phyloP scores from a whole-genome alignment of 30 jellyfish, hydroid and myxozoan species.

The Pelagia noctiluca region DNA sequence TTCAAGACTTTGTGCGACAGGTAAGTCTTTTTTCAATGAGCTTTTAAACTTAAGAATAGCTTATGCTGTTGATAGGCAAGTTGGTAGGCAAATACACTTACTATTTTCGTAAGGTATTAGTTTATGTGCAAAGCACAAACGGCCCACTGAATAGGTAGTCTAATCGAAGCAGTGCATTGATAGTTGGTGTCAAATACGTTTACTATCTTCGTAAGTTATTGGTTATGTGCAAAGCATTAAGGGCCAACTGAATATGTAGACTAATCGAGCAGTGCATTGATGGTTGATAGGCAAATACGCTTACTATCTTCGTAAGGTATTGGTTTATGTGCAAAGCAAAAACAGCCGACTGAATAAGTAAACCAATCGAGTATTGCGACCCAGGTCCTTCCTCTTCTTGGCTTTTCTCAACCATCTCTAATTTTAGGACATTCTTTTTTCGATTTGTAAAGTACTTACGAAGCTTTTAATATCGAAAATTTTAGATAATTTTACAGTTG shows the following conservation, averaged over 20 bases:
- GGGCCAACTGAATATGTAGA: too few relatives aligned
- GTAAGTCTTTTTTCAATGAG: constrained; percentile 8
- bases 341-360: too few relatives aligned
- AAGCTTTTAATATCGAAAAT: neutral
- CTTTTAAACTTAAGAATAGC: neutral
- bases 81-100: neutral
- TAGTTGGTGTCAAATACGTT: too few relatives aligned
- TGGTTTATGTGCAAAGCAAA: too few relatives aligned
- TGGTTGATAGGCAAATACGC: too few relatives aligned
- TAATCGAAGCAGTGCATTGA: too few relatives aligned
- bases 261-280: too few relatives aligned
- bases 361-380: too few relatives aligned
- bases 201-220: too few relatives aligned
- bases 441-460: neutral
- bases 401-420: neutral
- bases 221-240: too few relatives aligned
- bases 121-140: neutral
- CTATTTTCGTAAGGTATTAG: neutral
- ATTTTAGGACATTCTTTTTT: neutral
- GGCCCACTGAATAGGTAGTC: neutral
- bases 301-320: too few relatives aligned
- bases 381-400: neutral
- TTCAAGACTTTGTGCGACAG: constrained; percentile 84
- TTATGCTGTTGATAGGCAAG: neutral
- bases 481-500: neutral